phyloP scores from a whole-genome alignment of 2,113 vertebrate genomes.

The Ancistrus triradiatus region DNA sequence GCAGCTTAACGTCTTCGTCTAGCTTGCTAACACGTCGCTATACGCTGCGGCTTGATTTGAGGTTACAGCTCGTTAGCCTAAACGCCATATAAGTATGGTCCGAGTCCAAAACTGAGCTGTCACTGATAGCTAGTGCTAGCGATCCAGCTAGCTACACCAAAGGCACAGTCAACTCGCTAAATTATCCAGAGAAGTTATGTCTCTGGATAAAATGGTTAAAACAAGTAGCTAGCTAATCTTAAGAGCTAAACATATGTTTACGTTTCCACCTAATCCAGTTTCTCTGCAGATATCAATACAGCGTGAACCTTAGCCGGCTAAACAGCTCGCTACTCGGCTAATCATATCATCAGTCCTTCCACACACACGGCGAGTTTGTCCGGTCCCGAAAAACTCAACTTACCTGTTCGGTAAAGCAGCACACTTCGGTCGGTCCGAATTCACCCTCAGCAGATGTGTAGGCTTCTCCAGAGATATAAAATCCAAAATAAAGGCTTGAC shows the following conservation, averaged over 20 bases:
- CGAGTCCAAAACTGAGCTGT: not conserved
- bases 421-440: not conserved
- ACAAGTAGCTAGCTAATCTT: no score
- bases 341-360: not conserved
- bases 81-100: no score
- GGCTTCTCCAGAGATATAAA: not conserved
- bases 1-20: no score
- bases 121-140: no score
- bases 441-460: not conserved
- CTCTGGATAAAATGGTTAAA: no score
- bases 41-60: no score
- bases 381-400: not conserved
- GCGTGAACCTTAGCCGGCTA: not conserved
- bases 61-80: no score
- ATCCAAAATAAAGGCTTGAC: not conserved
- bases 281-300: not conserved
- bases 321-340: conserved; percentile 1
- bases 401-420: conserved; percentile 24
- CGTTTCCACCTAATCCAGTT: no score
- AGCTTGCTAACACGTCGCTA: no score
- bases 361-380: not conserved
- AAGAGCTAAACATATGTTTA: no score
- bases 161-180: not conserved
- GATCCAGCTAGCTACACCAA: not conserved
- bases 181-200: not conserved